Conservation (phyloP, 2,113 vertebrate genomes). For the Xyrauchen texanus region DNA sequence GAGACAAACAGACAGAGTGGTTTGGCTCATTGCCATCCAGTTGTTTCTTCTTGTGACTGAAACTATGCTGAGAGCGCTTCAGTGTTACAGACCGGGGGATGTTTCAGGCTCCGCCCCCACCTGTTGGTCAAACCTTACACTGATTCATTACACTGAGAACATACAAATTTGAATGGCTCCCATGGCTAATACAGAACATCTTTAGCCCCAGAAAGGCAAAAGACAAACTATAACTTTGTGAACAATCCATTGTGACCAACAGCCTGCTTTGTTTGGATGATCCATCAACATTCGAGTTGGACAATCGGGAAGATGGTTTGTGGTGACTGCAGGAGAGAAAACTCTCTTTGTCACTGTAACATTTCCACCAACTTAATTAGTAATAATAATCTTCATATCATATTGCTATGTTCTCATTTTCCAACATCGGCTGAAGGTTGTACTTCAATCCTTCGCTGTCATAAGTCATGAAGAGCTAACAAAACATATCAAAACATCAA, state of each 20-base stretch:
- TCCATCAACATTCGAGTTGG: too few species aligned
- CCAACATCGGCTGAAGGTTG: too few species aligned
- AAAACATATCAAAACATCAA: too few species aligned
- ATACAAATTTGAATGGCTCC: slow-evolving; percentile 13
- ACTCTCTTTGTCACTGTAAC: too few species aligned
- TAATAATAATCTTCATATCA: too few species aligned
- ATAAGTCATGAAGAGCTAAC: too few species aligned
- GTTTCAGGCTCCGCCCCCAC: slow-evolving; percentile 11
- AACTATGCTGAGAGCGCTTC: slow-evolving; percentile 32
- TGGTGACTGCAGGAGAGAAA: too few species aligned
- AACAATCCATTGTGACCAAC: neutral
- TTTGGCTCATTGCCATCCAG: slow-evolving; percentile 37
- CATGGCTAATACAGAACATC: neutral
- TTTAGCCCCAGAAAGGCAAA: neutral
- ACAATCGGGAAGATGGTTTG: neutral
- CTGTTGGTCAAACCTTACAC: slow-evolving; percentile 34
- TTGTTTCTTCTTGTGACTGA: slow-evolving; percentile 38
- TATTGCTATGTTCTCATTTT: too few species aligned
- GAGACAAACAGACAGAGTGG: slow-evolving; percentile 12
- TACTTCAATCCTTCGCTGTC: too few species aligned
- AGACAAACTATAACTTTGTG: neutral
- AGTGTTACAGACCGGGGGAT: neutral
- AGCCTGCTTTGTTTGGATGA: too few species aligned
- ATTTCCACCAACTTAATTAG: too few species aligned
- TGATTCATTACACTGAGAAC: slow-evolving; percentile 16